Percentiles rank a stretch among this genome's conserved stretches.
Conservation (phyloP, 53 echinoderm and acorn worm species). For the Mesocentrotus franciscanus region DNA sequence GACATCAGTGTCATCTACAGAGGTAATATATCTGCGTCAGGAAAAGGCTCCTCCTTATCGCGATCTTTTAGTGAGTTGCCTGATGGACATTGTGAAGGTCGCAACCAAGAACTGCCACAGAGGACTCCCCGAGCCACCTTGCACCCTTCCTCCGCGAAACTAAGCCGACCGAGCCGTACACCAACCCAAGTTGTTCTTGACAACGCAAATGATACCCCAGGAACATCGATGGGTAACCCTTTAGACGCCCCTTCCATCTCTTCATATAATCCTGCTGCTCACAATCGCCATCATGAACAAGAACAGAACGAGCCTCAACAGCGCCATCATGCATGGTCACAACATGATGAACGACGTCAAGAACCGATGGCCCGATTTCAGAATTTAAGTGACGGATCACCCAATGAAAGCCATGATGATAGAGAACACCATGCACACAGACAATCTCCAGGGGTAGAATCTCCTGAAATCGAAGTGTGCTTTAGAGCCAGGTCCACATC, state of each 20-base stretch:
- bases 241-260: background rate
- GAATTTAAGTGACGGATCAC: background rate
- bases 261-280: background rate
- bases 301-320: background rate
- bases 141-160: conserved; percentile 21
- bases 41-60: background rate
- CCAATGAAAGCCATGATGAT: background rate
- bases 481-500: background rate
- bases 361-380: background rate
- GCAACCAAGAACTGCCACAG: background rate
- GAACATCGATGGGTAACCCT: background rate
- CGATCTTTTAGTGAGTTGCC: background rate
- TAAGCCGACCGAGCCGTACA: background rate
- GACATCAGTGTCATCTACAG: background rate
- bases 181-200: background rate
- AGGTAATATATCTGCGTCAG: background rate
- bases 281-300: background rate
- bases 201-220: background rate
- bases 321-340: background rate
- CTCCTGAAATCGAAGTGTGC: background rate
- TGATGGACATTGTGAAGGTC: background rate
- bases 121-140: background rate
- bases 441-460: background rate
- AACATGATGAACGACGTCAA: background rate
- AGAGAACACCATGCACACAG: no score